Conservation (phyloP, 53 echinoderm and acorn worm species). For the Henricia sp. region DNA sequence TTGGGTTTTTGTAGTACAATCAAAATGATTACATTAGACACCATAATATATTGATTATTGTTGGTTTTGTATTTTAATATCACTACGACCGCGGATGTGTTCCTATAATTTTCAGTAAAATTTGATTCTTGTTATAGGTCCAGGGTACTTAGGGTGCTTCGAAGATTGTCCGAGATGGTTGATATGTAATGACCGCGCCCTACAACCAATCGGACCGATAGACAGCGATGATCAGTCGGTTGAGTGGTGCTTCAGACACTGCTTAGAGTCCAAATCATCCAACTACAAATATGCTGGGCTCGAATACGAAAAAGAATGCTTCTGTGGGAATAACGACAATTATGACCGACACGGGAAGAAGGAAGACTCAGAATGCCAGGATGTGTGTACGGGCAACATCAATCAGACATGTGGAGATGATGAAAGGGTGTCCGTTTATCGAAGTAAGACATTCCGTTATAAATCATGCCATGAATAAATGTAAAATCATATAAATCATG, state of each 20-base stretch:
- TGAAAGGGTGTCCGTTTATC: background rate
- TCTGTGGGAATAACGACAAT: constrained; percentile 8
- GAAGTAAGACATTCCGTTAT: constrained; percentile 1
- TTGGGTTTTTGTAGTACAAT: too few relatives aligned
- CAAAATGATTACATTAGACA: too few relatives aligned
- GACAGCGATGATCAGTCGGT: background rate
- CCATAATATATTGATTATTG: too few relatives aligned
- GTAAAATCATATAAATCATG: background rate
- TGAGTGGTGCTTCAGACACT: background rate
- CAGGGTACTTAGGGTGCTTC: constrained; percentile 23
- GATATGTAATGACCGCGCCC: background rate
- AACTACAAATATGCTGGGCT: constrained; percentile 16
- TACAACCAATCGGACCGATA: background rate
- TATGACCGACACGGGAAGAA: background rate
- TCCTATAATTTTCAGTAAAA: background rate
- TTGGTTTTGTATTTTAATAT: too few relatives aligned
- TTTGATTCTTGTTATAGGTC: background rate
- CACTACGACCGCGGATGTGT: too few relatives aligned
- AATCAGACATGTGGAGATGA: background rate
- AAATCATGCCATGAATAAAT: too few relatives aligned
- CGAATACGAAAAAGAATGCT: background rate
- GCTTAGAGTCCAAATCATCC: background rate
- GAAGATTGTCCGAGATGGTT: background rate
- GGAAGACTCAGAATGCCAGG: background rate
- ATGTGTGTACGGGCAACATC: background rate